Conservation (phyloP, 2,888 invertebrate genomes). For the Deilephila porcellus region DNA sequence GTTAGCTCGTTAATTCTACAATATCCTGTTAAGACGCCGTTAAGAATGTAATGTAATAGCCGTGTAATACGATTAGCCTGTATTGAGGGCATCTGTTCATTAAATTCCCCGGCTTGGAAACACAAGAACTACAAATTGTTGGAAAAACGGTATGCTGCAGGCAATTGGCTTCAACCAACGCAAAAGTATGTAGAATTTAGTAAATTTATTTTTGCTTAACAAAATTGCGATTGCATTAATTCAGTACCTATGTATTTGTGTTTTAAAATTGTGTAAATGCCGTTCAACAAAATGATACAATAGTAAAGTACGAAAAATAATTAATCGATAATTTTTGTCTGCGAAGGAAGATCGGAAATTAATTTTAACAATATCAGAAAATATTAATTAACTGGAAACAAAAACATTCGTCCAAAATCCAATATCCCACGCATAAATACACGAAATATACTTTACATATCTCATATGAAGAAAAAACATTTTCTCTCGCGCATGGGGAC, state of each 20-base stretch:
- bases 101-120: not conserved
- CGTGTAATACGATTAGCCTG: constrained; percentile 18
- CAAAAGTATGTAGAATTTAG: no score
- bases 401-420: not conserved
- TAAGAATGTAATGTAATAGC: constrained; percentile 26
- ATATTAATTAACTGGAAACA: not conserved
- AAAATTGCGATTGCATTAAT: no score
- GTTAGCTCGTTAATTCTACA: not conserved
- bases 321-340: no score
- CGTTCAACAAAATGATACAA: no score
- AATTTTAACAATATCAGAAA: no score
- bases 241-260: no score
- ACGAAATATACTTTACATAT: not conserved
- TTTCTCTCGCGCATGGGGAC: not conserved
- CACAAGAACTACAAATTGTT: not conserved
- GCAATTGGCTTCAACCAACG: no score
- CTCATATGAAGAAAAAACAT: constrained; percentile 8
- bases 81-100: constrained; percentile 10
- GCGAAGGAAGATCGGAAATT: no score
- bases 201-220: no score
- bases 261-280: no score
- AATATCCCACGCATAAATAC: not conserved
- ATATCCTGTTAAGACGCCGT: constrained; percentile 3
- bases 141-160: not conserved
- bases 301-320: no score